Base-by-base conservation (phyloP, 2,888 invertebrate genomes). In the Idaea aversata region DNA sequence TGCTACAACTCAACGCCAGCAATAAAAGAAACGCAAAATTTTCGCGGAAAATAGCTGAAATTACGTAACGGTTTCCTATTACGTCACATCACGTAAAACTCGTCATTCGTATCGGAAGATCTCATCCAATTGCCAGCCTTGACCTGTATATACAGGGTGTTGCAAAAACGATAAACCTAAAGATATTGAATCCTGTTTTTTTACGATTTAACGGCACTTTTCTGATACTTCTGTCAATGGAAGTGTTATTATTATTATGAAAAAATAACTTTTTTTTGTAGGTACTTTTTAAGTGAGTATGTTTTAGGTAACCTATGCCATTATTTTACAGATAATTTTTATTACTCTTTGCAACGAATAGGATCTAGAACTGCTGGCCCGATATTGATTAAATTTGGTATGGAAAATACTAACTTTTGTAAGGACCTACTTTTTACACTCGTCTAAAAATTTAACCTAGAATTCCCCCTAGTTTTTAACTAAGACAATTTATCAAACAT, bases 41-140 rank as follows among this genome's bases (percentile, higher is more conserved):
- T 59, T 59, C 58, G 58, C 58, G 15, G 58, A 59, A 47, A 47
- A 47, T 35, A 36, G 34, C 57, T 10, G 7, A 15, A 10, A 65
- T 36, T 69, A 64, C 69, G 63, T 67, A 38, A 61, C 47, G 16
- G 47, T n/a, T 47, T 34, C 58, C 7, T 16, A 34, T 59, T 16
- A 59, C 59, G 59, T 59, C 59, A 59, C 34, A 34, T 59, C 34
- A 59, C 59, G 34, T 59, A 59, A 59, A 59, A 59, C 59, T 59
- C 59, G 58, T 15, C 67, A 66, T 69, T 64, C 66, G 65, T 71
- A 71, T 71, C 71, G 65, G 65, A 61, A 66, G 65, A 71, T 69
- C 69, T 69, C 65, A 64, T 70, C 58, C 63, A 61, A 64, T 65
- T 64, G 65, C 63, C 63, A 64, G 62, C 71, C 66, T 65, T 69